Base-by-base conservation (phyloP, 92 coral and sea anemone genomes). In the Actinernus sp. region DNA sequence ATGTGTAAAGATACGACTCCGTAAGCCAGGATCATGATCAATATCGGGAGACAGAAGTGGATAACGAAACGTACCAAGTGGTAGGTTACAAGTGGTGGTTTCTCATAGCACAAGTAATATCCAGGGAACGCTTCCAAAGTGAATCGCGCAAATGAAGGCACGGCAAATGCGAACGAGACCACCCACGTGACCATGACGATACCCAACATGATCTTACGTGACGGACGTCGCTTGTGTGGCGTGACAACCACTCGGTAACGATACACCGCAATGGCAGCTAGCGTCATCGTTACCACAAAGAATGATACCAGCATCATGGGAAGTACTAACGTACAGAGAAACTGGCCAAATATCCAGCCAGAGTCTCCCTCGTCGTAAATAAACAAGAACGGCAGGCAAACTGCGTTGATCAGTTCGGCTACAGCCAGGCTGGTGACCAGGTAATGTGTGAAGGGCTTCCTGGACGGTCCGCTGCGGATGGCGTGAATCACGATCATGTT, bases 261-360 rank as follows among this genome's bases (percentile, higher is more conserved):
- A 19, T 76, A 68, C 22, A 83, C 26, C 13, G 89, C 83, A 31
- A 83, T 76, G 44, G 79, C 38, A 1, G 79, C 84, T 46, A 83
- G 40, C 6, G 84, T 75, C 29, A 23, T 33, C 0, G 74, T 68
- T 18, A 53, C 63, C 11, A 75, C 89, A 9, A 73, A 38, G 9
- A 61, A 16, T 0, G 79, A 40, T 20, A 83, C 20, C 17, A 66
- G 58, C n/a, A 27, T 49, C 0, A 65, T 16, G 2, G 84, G 79
- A 2, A 31, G 20, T 14, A 53, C 43, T 13, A 55, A 9, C 22
- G 44, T 50, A 60, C 89, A 83, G 10, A 22, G 12, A 63, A 77
- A 61, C 3, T 34, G 11, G 31, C 66, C 47, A 43, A 57, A 49
- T 41, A 18, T 9, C 75, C 62, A 66, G 81, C 36, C 71, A n/a